Evolutionary conservation across 2,113 vertebrate species (phyloP).

Genomic region (Rhinopomastus cyanomelas): DNA sequence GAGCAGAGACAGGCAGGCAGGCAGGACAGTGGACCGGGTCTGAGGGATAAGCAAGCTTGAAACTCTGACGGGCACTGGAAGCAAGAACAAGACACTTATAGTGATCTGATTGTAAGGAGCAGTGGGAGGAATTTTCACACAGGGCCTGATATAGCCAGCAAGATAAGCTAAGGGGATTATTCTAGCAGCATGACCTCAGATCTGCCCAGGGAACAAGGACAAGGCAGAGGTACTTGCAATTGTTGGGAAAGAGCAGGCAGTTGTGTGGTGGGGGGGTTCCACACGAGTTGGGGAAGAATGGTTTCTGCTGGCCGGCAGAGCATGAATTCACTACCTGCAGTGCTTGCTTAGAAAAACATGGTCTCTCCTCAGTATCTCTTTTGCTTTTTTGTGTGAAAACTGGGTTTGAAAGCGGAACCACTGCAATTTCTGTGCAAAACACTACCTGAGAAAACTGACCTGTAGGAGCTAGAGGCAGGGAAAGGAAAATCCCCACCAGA

Average conservation of each 20-base stretch:
- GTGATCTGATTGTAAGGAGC: conserved; percentile 12
- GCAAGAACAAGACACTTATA: not conserved
- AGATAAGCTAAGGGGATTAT: conserved; percentile 48
- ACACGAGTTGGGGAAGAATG: not conserved
- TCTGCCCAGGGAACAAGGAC: not conserved
- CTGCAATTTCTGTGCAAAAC: not conserved
- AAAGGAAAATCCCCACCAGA: not conserved
- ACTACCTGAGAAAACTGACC: not conserved
- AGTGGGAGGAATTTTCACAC: conserved; percentile 43
- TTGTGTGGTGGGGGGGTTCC: not conserved
- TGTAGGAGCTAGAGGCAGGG: not conserved
- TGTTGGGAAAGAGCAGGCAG: not conserved
- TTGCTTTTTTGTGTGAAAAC: not conserved
- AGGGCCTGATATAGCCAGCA: conserved; percentile 17
- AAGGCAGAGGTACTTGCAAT: not conserved
- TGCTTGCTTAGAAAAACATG: not conserved
- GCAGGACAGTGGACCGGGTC: not conserved
- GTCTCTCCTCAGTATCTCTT: not conserved
- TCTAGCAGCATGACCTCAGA: conserved; percentile 23
- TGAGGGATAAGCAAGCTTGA: not conserved
- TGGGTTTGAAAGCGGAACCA: not conserved
- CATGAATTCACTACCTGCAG: not conserved
- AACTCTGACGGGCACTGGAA: not conserved
- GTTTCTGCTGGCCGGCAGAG: not conserved
- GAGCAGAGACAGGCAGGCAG: not conserved